These are phyloP conservation scores for Phlogophora meticulosa DNA, from an alignment of 2,888 invertebrate genomes.

Conservation along the genomic window DNA sequence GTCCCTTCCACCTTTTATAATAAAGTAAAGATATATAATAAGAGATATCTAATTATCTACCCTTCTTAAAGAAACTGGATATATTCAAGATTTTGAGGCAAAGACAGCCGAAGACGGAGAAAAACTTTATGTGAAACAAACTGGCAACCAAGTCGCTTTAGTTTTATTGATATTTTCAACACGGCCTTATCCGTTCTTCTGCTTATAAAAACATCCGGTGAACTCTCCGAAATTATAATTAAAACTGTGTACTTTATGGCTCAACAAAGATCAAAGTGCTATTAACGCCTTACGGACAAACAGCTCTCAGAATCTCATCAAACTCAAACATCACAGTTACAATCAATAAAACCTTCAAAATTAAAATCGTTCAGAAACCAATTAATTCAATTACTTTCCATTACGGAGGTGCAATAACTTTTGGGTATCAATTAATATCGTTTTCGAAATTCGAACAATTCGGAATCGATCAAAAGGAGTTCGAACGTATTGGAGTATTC, in stretches of 20 bases:
- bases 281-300: constrained; percentile 13
- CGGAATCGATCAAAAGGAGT: constrained; percentile 55
- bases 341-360: constrained; percentile 48
- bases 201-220: constrained; percentile 1
- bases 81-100: too few species aligned
- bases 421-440: constrained; percentile 58
- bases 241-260: constrained; percentile 15
- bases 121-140: too few species aligned
- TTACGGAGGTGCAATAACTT: constrained; percentile 59
- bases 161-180: not conserved
- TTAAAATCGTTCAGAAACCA: constrained; percentile 47
- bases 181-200: not conserved
- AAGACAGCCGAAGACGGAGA: too few species aligned
- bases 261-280: constrained; percentile 24
- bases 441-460: constrained; percentile 56
- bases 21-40: too few species aligned
- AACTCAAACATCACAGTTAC: constrained; percentile 47
- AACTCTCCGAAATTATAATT: constrained; percentile 2
- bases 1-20: too few species aligned
- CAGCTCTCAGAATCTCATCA: constrained; percentile 26
- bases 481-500: constrained; percentile 52
- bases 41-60: too few species aligned
- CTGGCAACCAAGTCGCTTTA: too few species aligned
- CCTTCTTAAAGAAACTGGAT: too few species aligned
- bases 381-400: constrained; percentile 58